These are phyloP conservation scores for Nephrocerus scutellatus DNA, from an alignment of 2,888 invertebrate genomes.

Conservation along the genomic window DNA sequence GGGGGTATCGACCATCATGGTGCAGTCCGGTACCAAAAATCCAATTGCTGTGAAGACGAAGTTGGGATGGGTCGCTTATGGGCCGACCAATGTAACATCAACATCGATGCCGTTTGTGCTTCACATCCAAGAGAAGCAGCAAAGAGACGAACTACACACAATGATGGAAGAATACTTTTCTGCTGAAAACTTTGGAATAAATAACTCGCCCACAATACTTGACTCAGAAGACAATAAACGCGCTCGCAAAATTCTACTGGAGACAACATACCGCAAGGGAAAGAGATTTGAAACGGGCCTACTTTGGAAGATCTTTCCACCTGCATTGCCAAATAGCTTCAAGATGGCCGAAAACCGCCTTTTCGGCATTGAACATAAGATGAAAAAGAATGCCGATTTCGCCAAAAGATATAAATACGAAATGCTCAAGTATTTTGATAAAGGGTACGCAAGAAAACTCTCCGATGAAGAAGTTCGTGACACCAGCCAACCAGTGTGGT, in stretches of 20 bases:
- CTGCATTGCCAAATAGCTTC: constrained; percentile 14
- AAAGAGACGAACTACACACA: not conserved
- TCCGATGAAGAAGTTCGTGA: constrained; percentile 16
- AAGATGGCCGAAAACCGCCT: constrained; percentile 18
- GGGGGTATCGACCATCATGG: constrained; percentile 2
- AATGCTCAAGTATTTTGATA: constrained; percentile 20
- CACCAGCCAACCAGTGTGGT: constrained; percentile 22
- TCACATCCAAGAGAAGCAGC: not conserved
- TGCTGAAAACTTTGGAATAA: constrained; percentile 7
- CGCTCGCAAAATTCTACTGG: constrained; percentile 6
- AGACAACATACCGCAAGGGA: constrained; percentile 7
- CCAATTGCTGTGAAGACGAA: constrained; percentile 5
- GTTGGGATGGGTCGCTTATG: constrained; percentile 9
- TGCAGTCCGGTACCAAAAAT: not conserved
- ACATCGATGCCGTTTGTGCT: not conserved
- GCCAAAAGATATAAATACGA: constrained; percentile 16
- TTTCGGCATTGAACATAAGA: constrained; percentile 17
- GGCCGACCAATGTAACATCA: not conserved
- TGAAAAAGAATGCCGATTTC: constrained; percentile 14
- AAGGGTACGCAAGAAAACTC: constrained; percentile 23
- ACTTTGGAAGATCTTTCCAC: constrained; percentile 11
- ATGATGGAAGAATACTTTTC: constrained; percentile 7
- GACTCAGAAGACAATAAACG: constrained; percentile 11
- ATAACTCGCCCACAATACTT: not conserved
- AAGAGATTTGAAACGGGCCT: constrained; percentile 17